These are phyloP conservation scores for Astreopora myriophthalma DNA, from an alignment of 64 coral and sea anemone species.

Conservation along the genomic window DNA sequence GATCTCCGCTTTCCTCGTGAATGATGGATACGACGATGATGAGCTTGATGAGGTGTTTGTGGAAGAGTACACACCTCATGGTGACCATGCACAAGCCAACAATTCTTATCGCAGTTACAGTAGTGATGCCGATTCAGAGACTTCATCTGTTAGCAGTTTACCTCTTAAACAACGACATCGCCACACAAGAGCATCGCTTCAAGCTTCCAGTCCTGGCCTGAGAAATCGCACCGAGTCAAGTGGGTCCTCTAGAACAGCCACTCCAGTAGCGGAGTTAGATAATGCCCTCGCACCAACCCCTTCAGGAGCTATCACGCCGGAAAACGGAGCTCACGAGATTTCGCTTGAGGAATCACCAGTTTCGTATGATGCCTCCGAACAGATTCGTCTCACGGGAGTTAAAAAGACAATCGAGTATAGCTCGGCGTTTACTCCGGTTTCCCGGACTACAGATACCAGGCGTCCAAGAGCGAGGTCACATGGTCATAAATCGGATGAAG, in stretches of 20 bases:
- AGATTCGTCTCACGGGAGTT: not conserved
- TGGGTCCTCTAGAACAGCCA: slow-evolving; percentile 24
- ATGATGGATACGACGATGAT: slow-evolving; percentile 72
- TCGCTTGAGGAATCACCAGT: not conserved
- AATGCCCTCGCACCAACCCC: not conserved
- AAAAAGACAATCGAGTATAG: not conserved
- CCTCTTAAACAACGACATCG: slow-evolving; percentile 58
- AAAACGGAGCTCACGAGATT: not conserved
- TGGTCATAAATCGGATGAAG: not conserved
- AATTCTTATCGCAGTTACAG: slow-evolving; percentile 6
- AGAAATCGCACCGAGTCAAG: slow-evolving; percentile 29
- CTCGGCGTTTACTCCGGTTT: slow-evolving; percentile 10
- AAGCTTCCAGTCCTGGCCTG: not conserved
- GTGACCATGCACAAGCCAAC: not conserved
- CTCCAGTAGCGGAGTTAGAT: slow-evolving; percentile 24
- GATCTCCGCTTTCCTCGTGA: slow-evolving; percentile 67
- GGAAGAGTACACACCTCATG: slow-evolving; percentile 2
- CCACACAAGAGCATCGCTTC: slow-evolving; percentile 55
- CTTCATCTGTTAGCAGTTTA: slow-evolving; percentile 77
- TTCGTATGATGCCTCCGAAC: not conserved
- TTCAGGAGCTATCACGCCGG: not conserved
- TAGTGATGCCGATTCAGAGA: slow-evolving; percentile 93
- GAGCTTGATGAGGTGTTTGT: slow-evolving; percentile 77
- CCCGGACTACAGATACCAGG: not conserved
- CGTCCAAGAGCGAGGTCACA: slow-evolving; percentile 8